Evolutionary conservation across 2,888 invertebrate species (phyloP).

Genomic region (Salticus scenicus): DNA sequence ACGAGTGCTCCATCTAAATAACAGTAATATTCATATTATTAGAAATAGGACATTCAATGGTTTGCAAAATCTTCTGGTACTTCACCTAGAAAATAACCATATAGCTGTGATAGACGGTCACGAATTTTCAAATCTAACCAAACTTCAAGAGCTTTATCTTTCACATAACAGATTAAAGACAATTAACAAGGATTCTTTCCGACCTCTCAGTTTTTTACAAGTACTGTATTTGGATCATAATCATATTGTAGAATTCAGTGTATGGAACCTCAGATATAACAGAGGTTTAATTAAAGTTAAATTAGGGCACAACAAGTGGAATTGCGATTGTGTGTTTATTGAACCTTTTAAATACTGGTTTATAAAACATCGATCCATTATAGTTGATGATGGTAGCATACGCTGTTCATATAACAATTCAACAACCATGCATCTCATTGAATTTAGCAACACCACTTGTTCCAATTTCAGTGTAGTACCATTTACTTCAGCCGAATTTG

Average conservation of each 20-base stretch:
- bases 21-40: conserved; percentile 85
- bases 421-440: conserved; percentile 70
- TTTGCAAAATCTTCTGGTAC: conserved; percentile 83
- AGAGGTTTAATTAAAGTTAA: conserved; percentile 83
- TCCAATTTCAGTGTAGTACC: conserved; percentile 72
- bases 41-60: conserved; percentile 90
- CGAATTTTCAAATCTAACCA: conserved; percentile 87
- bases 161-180: conserved; percentile 84
- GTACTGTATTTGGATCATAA: conserved; percentile 84
- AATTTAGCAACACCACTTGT: conserved; percentile 72
- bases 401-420: conserved; percentile 71
- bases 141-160: conserved; percentile 83
- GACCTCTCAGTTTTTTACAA: conserved; percentile 81
- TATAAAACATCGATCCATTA: conserved; percentile 80
- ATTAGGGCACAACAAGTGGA: conserved; percentile 86
- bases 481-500: conserved; percentile 82
- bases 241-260: conserved; percentile 81
- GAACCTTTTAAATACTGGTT: conserved; percentile 87
- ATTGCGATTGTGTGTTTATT: conserved; percentile 88
- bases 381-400: conserved; percentile 74
- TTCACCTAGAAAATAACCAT: conserved; percentile 86
- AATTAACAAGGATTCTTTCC: conserved; percentile 84
- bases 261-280: conserved; percentile 80
- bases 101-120: conserved; percentile 83
- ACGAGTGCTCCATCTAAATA: conserved; percentile 85